Percentiles rank a stretch among this genome's conserved stretches.
These are phyloP conservation scores for Eumerus sabulonum DNA, from an alignment of 2,888 invertebrate genomes.

Conservation along the genomic window DNA sequence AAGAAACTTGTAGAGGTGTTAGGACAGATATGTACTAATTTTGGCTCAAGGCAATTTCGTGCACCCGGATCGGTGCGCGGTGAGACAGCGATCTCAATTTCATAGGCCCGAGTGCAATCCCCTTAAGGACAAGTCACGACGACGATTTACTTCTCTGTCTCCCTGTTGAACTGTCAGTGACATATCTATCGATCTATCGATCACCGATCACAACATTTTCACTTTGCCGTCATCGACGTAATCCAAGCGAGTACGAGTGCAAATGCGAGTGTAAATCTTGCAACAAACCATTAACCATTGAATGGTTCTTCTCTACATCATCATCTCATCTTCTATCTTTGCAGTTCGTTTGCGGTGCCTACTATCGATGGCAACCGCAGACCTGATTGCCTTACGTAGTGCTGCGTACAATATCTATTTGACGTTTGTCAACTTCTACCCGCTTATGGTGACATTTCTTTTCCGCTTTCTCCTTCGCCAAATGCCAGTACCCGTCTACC, in stretches of 20 bases:
- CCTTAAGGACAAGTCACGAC: conserved; percentile 36
- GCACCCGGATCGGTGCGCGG: too few species aligned
- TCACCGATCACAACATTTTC: conserved; percentile 59
- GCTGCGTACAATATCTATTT: conserved; percentile 34
- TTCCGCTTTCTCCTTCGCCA: conserved; percentile 62
- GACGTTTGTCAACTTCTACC: conserved; percentile 63
- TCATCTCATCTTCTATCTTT: conserved; percentile 60
- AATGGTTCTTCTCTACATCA: conserved; percentile 34
- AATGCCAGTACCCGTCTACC: conserved; percentile 25
- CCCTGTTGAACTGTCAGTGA: conserved; percentile 43
- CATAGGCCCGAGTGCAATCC: conserved; percentile 8
- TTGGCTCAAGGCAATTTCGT: too few species aligned
- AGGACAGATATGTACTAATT: too few species aligned
- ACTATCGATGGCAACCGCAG: conserved; percentile 45
- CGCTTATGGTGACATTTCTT: conserved; percentile 62
- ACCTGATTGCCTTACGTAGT: conserved; percentile 40
- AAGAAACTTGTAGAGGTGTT: not conserved
- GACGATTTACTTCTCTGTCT: conserved; percentile 44
- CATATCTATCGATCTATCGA: conserved; percentile 62
- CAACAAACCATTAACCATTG: conserved; percentile 50
- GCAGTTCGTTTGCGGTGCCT: conserved; percentile 38
- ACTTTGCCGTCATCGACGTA: conserved; percentile 61
- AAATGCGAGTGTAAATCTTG: conserved; percentile 22
- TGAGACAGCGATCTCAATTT: not conserved
- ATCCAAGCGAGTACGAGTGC: conserved; percentile 40